Percentiles rank a stretch among this genome's conserved stretches.
phyloP scores from a whole-genome alignment of 92 coral and sea anemone genomes.

The Pocillopora grandis region DNA sequence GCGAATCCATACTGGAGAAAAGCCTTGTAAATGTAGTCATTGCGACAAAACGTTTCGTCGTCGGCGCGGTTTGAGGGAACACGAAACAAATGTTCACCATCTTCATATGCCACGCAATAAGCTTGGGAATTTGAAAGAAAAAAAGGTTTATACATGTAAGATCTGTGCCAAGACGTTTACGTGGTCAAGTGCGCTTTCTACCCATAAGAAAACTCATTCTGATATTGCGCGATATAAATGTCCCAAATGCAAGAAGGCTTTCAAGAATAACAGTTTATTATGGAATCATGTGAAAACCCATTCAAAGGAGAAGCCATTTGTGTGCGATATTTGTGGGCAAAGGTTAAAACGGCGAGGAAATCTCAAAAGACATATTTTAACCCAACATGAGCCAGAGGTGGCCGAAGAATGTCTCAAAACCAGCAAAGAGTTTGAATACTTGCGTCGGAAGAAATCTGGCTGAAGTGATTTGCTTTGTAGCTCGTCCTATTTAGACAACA shows the following conservation, averaged over 20 bases:
- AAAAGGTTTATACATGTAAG: constrained; percentile 19
- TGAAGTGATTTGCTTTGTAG: neutral
- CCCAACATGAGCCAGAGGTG: constrained; percentile 29
- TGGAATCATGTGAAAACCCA: constrained; percentile 31
- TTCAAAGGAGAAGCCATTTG: constrained; percentile 37
- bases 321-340: constrained; percentile 39
- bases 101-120: neutral
- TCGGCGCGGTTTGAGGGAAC: neutral
- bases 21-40: constrained; percentile 21
- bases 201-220: constrained; percentile 38
- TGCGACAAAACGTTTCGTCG: constrained; percentile 28
- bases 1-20: constrained; percentile 43
- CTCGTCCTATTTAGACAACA: no score
- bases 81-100: neutral
- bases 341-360: constrained; percentile 23
- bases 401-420: constrained; percentile 36
- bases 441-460: neutral
- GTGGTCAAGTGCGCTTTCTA: constrained; percentile 32
- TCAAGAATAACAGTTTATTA: constrained; percentile 28
- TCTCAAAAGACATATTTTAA: constrained; percentile 39
- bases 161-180: constrained; percentile 41
- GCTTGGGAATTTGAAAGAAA: neutral
- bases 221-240: constrained; percentile 29
- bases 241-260: constrained; percentile 30
- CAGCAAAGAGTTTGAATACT: constrained; percentile 19